Conservation (phyloP, 2,113 vertebrate genomes). For the Dendrocopos noguchii region DNA sequence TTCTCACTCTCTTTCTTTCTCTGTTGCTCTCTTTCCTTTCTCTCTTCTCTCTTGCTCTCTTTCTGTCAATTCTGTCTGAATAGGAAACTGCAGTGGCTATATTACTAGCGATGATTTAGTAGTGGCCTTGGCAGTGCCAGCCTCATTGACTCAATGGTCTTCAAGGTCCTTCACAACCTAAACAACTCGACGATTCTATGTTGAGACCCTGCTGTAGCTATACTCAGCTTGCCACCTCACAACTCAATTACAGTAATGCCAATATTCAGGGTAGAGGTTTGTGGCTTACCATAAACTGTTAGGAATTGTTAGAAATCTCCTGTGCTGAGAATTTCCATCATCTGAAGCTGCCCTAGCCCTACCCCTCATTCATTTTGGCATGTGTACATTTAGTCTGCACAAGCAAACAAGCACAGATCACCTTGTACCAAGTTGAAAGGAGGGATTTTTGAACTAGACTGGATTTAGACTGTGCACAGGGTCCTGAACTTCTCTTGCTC, state of each 20-base stretch:
- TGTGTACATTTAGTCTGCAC: neutral
- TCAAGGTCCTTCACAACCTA: neutral
- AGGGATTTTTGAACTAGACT: neutral
- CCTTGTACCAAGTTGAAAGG: neutral
- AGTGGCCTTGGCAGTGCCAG: neutral
- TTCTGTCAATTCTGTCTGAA: neutral
- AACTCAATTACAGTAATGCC: neutral
- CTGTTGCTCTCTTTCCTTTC: too few relatives aligned
- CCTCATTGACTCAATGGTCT: neutral
- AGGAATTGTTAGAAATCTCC: neutral
- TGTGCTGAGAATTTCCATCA: neutral
- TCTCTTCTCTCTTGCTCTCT: neutral
- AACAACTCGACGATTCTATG: neutral
- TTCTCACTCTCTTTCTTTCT: too few relatives aligned
- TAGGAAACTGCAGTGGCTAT: neutral
- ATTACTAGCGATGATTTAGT: neutral
- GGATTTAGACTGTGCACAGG: neutral
- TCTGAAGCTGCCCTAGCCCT: neutral
- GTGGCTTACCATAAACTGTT: neutral
- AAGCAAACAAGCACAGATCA: neutral
- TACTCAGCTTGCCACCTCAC: neutral
- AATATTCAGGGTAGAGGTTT: neutral
- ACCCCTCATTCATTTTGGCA: neutral
- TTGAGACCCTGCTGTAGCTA: neutral
- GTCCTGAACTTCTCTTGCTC: neutral